phyloP scores from a whole-genome alignment of 2,888 invertebrate genomes.

The Acleris emargana region DNA sequence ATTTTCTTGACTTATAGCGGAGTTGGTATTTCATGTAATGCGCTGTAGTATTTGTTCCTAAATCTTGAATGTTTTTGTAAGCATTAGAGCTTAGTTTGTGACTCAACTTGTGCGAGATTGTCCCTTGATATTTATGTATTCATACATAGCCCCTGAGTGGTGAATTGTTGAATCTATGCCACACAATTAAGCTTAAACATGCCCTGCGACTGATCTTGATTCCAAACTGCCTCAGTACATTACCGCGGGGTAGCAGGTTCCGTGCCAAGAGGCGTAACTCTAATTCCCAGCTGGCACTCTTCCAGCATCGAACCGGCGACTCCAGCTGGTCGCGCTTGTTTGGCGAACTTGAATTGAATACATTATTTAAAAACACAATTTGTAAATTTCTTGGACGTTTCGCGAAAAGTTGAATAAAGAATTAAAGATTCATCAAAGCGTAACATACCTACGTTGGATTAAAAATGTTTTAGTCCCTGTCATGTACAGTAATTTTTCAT shows the following conservation, averaged over 20 bases:
- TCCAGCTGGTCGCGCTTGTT: constrained; percentile 1
- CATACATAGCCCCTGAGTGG: too few relatives aligned
- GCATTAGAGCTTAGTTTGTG: too few relatives aligned
- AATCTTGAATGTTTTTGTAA: too few relatives aligned
- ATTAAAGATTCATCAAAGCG: too few relatives aligned
- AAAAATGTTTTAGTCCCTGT: too few relatives aligned
- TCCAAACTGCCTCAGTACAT: constrained; percentile 24
- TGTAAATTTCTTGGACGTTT: not conserved
- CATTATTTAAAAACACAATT: constrained; percentile 4
- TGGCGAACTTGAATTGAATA: constrained; percentile 8
- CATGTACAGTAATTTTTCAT: too few relatives aligned
- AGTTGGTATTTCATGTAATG: too few relatives aligned
- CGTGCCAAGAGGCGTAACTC: constrained; percentile 41
- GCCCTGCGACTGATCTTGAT: constrained; percentile 4
- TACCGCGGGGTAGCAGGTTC: constrained; percentile 25
- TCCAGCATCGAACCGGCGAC: constrained; percentile 38
- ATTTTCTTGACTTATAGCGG: too few relatives aligned
- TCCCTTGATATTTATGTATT: too few relatives aligned
- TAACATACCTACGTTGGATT: too few relatives aligned
- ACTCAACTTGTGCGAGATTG: too few relatives aligned
- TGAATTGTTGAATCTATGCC: not conserved
- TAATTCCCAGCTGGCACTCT: constrained; percentile 39
- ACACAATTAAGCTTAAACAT: constrained; percentile 14
- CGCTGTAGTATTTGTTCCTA: too few relatives aligned
- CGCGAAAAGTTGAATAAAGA: not conserved